Conservation (phyloP, 1,140 invertebrate species). For the Drosophila littoralis region DNA sequence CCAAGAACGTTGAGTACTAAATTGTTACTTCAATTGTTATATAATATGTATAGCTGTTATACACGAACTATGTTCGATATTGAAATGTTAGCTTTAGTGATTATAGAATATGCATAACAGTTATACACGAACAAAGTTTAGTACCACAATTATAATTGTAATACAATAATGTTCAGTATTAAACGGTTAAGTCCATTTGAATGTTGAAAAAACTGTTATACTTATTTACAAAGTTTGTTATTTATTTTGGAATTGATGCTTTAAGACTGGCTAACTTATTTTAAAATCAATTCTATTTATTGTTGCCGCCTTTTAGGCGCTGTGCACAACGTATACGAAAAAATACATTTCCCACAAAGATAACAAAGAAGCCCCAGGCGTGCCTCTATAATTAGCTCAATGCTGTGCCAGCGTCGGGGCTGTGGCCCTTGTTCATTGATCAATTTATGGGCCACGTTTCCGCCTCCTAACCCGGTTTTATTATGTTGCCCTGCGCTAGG, state of each 20-base stretch:
- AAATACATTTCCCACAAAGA: not conserved
- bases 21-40: too few species aligned
- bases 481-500: conserved; percentile 15
- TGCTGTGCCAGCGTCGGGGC: conserved; percentile 1
- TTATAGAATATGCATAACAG: too few species aligned
- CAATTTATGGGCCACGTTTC: conserved; percentile 55
- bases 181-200: too few species aligned
- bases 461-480: conserved; percentile 51
- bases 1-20: too few species aligned
- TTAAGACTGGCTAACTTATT: conserved; percentile 9
- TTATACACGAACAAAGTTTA: too few species aligned
- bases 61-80: too few species aligned
- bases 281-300: conserved; percentile 74
- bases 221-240: too few species aligned
- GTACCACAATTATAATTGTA: too few species aligned
- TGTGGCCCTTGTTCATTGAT: conserved; percentile 56
- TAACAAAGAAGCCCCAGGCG: conserved; percentile 62
- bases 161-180: too few species aligned
- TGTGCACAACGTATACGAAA: not conserved
- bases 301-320: conserved; percentile 64
- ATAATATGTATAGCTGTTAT: too few species aligned
- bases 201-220: not conserved
- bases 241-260: not conserved
- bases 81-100: too few species aligned
- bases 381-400: conserved; percentile 74